Percentiles rank a stretch among this genome's conserved stretches.
Conservation (phyloP, 2,888 invertebrate genomes). For the Terebella lapidaria region DNA sequence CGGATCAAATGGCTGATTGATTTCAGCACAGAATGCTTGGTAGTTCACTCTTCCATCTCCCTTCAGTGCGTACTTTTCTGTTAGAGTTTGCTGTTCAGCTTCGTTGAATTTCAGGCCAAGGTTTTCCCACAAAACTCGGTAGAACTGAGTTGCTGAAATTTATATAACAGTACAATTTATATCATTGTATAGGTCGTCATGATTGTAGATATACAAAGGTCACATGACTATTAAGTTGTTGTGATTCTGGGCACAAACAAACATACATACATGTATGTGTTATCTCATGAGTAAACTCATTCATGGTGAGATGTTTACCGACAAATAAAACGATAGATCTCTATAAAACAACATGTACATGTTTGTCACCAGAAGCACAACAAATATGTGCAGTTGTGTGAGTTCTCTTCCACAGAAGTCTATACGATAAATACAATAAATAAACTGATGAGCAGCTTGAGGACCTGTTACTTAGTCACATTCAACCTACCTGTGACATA, state of each 20-base stretch:
- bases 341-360: too few species aligned
- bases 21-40: slow-evolving; percentile 45
- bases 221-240: neutral
- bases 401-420: too few species aligned
- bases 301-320: too few species aligned
- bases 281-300: too few species aligned
- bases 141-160: slow-evolving; percentile 48
- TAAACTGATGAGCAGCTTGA: neutral
- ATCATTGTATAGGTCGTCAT: too few species aligned
- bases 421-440: too few species aligned
- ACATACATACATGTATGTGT: neutral
- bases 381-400: too few species aligned
- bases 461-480: neutral
- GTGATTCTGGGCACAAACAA: neutral
- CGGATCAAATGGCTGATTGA: slow-evolving; percentile 44
- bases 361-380: too few species aligned
- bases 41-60: slow-evolving; percentile 46
- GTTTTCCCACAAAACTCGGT: slow-evolving; percentile 49
- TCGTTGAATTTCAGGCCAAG: slow-evolving; percentile 40
- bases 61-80: slow-evolving; percentile 37
- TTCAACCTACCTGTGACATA: slow-evolving; percentile 46
- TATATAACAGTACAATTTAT: too few species aligned
- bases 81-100: slow-evolving; percentile 40
- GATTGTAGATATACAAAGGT: neutral
- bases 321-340: too few species aligned